A percentile compares a stretch with the other conserved stretches of the same genome.
phyloP scores from a whole-genome alignment of 2,113 vertebrate genomes.

The Dryoscopus gambensis region DNA sequence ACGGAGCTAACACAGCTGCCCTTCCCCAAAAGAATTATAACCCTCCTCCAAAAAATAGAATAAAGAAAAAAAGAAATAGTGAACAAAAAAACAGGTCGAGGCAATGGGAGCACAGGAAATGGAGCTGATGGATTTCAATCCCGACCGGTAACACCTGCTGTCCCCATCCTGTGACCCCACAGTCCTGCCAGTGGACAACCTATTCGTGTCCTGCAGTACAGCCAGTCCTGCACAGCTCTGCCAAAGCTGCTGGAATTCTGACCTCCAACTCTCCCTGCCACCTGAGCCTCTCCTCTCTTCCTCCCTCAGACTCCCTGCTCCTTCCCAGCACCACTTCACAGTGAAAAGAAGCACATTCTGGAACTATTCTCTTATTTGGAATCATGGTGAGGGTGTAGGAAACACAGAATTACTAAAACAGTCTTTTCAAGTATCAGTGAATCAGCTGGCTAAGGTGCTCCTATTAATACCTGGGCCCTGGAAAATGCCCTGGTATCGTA shows the following conservation, averaged over 20 bases:
- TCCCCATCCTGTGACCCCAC: slow-evolving; percentile 1
- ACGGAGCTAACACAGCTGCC: not conserved
- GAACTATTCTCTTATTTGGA: not conserved
- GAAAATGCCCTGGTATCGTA: not conserved
- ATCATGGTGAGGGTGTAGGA: not conserved
- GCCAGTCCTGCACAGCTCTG: not conserved
- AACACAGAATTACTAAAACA: not conserved
- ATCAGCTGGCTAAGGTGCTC: not conserved
- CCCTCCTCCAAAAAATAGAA: not conserved
- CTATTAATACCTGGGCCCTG: not conserved
- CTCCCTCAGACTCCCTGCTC: not conserved
- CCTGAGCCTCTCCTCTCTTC: not conserved
- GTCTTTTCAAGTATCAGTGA: not conserved
- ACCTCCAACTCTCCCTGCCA: not conserved
- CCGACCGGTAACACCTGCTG: not conserved
- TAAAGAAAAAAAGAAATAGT: not conserved
- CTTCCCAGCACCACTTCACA: not conserved
- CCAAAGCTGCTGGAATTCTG: not conserved
- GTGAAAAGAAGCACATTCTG: not conserved
- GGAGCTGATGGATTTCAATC: not conserved
- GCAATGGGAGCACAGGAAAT: not conserved
- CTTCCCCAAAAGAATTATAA: not conserved
- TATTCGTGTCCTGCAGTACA: not conserved
- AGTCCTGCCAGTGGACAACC: not conserved
- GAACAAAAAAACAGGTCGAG: not conserved